These are phyloP conservation scores for Gymnoscopelus braueri DNA, from an alignment of 2,797 vertebrate species.

Conservation along the genomic window DNA sequence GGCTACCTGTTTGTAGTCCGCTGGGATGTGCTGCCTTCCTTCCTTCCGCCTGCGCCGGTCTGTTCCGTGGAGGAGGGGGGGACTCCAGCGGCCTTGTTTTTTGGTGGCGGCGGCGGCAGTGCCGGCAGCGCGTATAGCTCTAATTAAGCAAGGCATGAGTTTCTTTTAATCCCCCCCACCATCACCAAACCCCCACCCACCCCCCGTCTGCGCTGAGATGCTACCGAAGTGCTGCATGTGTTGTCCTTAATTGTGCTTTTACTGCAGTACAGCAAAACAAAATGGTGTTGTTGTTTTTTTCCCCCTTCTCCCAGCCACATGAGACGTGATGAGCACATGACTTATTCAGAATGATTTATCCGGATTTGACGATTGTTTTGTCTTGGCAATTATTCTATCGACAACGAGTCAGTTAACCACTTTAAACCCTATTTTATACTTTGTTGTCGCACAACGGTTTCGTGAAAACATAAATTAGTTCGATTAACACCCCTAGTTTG, in stretches of 20 bases:
- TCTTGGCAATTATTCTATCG: slow-evolving; percentile 2
- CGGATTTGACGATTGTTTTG: background rate
- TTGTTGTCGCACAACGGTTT: slow-evolving; percentile 16
- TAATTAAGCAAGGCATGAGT: slow-evolving; percentile 54
- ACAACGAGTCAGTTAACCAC: too few relatives aligned
- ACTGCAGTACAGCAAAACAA: slow-evolving; percentile 43
- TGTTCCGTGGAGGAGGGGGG: background rate
- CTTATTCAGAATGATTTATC: background rate
- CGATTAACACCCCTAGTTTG: too few relatives aligned
- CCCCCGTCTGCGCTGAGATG: slow-evolving; percentile 23
- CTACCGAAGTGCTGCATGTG: slow-evolving; percentile 52
- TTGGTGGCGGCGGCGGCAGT: slow-evolving; percentile 36
- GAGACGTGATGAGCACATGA: background rate
- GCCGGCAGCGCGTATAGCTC: slow-evolving; percentile 38
- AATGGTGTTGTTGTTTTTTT: slow-evolving; percentile 25
- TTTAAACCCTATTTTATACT: slow-evolving; percentile 18
- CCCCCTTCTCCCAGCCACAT: background rate
- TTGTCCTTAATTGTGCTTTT: slow-evolving; percentile 46
- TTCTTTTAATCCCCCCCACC: slow-evolving; percentile 39
- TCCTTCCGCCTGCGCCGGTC: background rate
- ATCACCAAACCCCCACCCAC: too few relatives aligned
- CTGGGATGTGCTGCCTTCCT: slow-evolving; percentile 34
- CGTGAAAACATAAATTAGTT: background rate
- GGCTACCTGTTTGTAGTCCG: slow-evolving; percentile 41
- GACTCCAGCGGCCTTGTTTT: slow-evolving; percentile 31